Percentiles rank a stretch among this genome's conserved stretches.
These are phyloP conservation scores for Herpailurus yagouaroundi DNA, from an alignment of 2,113 vertebrate genomes.

Conservation along the genomic window DNA sequence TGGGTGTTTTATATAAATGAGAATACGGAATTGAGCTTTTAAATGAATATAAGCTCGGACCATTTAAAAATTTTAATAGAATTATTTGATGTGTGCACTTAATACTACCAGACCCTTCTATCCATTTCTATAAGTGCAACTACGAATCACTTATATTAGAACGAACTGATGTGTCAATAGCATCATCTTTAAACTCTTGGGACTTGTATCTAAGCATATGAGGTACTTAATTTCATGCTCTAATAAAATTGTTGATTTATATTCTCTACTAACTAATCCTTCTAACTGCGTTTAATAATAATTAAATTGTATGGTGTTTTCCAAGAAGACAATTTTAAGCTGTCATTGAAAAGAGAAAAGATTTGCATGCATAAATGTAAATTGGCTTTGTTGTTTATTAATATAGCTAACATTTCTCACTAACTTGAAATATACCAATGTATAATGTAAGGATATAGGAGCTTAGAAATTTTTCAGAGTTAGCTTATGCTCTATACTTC, in stretches of 20 bases:
- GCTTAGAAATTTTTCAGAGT: conserved; percentile 42
- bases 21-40: conserved; percentile 55
- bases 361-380: conserved; percentile 61
- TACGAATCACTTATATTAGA: conserved; percentile 62
- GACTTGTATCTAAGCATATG: conserved; percentile 65
- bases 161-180: conserved; percentile 61
- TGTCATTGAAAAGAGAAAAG: conserved; percentile 62
- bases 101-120: conserved; percentile 28
- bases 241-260: conserved; percentile 82
- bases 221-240: conserved; percentile 82
- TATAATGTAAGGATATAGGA: conserved; percentile 44
- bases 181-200: conserved; percentile 46
- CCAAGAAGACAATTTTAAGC: conserved; percentile 64
- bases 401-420: background rate
- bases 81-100: conserved; percentile 62
- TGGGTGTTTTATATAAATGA: background rate
- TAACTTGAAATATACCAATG: conserved; percentile 61
- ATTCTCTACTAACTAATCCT: conserved; percentile 78
- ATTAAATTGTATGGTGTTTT: conserved; percentile 77
- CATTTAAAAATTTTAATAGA: conserved; percentile 56
- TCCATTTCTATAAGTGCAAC: conserved; percentile 50
- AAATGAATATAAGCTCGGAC: conserved; percentile 48
- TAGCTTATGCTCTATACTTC: conserved; percentile 17
- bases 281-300: conserved; percentile 75
- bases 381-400: conserved; percentile 64